Percentiles rank a stretch among this genome's conserved stretches.
phyloP scores from a whole-genome alignment of 35 echinoderm and acorn worm species.

The Nesometra sesokonis region DNA sequence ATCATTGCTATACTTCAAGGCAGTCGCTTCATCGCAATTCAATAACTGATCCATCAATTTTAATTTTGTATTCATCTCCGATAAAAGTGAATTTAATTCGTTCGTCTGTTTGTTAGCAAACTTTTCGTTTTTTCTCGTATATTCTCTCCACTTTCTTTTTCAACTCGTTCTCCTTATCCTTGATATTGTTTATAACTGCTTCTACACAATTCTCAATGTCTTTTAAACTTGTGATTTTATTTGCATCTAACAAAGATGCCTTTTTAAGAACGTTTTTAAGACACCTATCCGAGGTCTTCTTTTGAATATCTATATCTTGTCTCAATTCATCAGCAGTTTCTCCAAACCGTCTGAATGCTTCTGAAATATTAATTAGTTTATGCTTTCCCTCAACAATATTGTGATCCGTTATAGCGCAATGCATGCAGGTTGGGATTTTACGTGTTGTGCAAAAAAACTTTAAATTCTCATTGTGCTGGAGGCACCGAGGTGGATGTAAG shows the following conservation, averaged over 20 bases:
- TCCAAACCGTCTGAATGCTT: not conserved
- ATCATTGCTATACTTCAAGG: not conserved
- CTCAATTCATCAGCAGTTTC: not conserved
- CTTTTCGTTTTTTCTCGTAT: not conserved
- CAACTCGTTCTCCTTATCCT: not conserved
- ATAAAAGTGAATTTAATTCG: not conserved
- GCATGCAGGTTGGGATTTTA: not conserved
- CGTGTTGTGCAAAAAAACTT: not conserved
- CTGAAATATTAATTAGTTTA: not conserved
- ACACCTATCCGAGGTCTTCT: not conserved
- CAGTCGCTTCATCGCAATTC: not conserved
- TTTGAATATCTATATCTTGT: not conserved
- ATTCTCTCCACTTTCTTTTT: not conserved
- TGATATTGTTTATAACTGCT: not conserved
- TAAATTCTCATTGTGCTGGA: not conserved
- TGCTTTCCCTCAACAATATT: not conserved
- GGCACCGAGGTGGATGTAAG: not conserved
- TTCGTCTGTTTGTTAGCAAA: not conserved
- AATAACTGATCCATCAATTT: not conserved
- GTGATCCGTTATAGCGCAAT: not conserved
- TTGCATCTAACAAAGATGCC: not conserved
- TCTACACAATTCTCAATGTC: not conserved
- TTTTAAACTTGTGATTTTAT: not conserved
- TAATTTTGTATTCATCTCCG: not conserved
- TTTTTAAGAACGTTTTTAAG: not conserved